phyloP scores from a whole-genome alignment of 2,888 invertebrate species.

The Agriopis aurantiaria region DNA sequence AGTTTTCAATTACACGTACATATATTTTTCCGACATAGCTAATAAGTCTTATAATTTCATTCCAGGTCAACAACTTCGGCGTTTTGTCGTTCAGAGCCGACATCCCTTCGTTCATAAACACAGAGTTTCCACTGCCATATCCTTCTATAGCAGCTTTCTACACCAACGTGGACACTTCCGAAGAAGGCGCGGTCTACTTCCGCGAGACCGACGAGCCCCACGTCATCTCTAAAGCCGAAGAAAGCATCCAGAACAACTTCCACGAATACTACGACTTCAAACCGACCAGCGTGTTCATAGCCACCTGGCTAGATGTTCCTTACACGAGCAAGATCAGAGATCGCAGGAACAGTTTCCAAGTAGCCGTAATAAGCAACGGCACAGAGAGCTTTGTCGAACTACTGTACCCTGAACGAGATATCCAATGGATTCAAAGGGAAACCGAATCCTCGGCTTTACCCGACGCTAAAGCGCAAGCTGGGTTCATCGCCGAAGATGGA shows the following conservation, averaged over 20 bases:
- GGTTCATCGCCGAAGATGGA: constrained; percentile 95
- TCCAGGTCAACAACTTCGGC: constrained; percentile 96
- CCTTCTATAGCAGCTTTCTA: constrained; percentile 96
- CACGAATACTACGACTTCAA: constrained; percentile 90
- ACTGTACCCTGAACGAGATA: constrained; percentile 94
- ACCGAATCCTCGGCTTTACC: constrained; percentile 91
- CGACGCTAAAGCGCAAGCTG: constrained; percentile 97
- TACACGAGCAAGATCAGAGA: constrained; percentile 90
- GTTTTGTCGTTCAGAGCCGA: constrained; percentile 96
- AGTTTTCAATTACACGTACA: too few relatives aligned
- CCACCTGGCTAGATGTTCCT: constrained; percentile 96
- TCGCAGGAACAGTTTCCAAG: constrained; percentile 95
- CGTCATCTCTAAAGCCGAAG: constrained; percentile 89
- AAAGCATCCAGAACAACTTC: constrained; percentile 91
- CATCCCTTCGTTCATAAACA: constrained; percentile 94
- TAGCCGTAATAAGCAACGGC: constrained; percentile 89
- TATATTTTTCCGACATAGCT: too few relatives aligned
- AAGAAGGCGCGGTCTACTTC: constrained; percentile 91
- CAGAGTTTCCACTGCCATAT: constrained; percentile 95
- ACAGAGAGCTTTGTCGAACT: constrained; percentile 94
- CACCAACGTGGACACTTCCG: constrained; percentile 94
- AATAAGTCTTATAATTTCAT: constrained; percentile 27
- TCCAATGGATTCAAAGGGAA: constrained; percentile 96
- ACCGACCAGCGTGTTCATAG: constrained; percentile 93
- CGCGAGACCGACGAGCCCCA: constrained; percentile 88